Conservation (phyloP, 2,888 invertebrate genomes). For the Seira musarum region DNA sequence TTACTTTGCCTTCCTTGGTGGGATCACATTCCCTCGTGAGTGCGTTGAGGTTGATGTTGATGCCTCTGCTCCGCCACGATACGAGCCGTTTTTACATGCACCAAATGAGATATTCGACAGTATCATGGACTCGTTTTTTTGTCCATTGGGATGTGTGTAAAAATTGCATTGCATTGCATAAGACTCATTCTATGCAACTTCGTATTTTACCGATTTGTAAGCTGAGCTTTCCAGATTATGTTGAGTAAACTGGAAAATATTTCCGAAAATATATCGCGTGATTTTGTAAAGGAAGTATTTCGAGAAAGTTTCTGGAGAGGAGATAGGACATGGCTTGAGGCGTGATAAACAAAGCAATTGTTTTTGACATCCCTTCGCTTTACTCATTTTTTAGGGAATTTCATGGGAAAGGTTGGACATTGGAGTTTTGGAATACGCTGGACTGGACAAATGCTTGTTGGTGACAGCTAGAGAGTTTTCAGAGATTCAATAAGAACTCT, state of each 20-base stretch:
- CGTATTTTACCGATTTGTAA: slow-evolving; percentile 47
- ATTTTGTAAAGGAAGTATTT: neutral
- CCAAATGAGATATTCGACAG: neutral
- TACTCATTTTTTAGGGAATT: neutral
- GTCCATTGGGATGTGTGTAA: slow-evolving; percentile 3
- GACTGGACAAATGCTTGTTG: too few species aligned
- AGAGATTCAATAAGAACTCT: too few species aligned
- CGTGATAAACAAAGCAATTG: slow-evolving; percentile 44
- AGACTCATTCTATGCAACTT: neutral
- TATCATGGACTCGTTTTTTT: neutral
- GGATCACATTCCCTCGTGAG: slow-evolving; percentile 33
- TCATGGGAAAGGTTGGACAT: neutral
- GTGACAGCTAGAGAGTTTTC: too few species aligned
- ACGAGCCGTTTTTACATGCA: slow-evolving; percentile 20
- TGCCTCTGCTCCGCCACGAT: slow-evolving; percentile 44
- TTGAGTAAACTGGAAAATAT: slow-evolving; percentile 2
- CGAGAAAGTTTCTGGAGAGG: slow-evolving; percentile 31
- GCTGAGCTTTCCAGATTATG: slow-evolving; percentile 51
- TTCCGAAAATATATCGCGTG: neutral
- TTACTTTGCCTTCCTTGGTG: neutral
- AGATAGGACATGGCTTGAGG: slow-evolving; percentile 47
- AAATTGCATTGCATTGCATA: slow-evolving; percentile 28
- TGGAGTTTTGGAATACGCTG: too few species aligned
- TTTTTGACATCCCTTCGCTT: neutral
- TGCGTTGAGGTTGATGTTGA: slow-evolving; percentile 41